Evolutionary conservation across 2,888 invertebrate genomes (phyloP).

Genomic region (Pandemis cinnamomeana): DNA sequence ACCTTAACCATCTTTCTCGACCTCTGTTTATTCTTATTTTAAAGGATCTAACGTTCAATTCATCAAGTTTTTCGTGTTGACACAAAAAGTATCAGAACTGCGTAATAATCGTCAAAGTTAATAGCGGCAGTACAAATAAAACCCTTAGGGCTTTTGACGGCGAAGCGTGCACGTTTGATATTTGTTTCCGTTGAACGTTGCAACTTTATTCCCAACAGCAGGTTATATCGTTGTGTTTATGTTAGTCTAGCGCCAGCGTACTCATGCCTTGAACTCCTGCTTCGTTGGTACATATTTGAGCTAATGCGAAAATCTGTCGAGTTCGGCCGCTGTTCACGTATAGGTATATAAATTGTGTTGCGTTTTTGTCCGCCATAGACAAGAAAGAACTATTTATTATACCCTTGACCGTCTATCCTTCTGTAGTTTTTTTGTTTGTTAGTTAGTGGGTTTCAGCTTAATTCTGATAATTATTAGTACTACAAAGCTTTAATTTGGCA

Average conservation of each 20-base stretch:
- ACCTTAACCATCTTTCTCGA: too few species aligned
- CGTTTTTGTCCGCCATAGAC: too few species aligned
- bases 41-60: slow-evolving; percentile 29
- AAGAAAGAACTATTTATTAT: too few species aligned
- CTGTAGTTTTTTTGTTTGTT: too few species aligned
- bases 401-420: too few species aligned
- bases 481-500: too few species aligned
- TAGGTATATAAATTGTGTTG: too few species aligned
- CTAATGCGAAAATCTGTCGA: background rate
- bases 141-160: slow-evolving; percentile 50
- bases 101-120: slow-evolving; percentile 64
- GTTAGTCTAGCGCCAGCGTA: slow-evolving; percentile 20
- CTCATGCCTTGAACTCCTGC: slow-evolving; percentile 29
- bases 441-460: too few species aligned
- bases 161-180: slow-evolving; percentile 50
- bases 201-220: slow-evolving; percentile 47
- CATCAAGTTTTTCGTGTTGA: slow-evolving; percentile 40
- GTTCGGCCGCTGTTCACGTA: background rate
- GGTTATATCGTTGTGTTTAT: slow-evolving; percentile 23
- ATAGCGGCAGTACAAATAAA: slow-evolving; percentile 63
- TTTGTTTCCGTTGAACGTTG: slow-evolving; percentile 54
- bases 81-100: slow-evolving; percentile 46
- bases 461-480: too few species aligned
- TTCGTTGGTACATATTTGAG: slow-evolving; percentile 11
- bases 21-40: slow-evolving; percentile 1